phyloP scores from a whole-genome alignment of 2,113 vertebrate species.

The Heteronetta atricapilla region DNA sequence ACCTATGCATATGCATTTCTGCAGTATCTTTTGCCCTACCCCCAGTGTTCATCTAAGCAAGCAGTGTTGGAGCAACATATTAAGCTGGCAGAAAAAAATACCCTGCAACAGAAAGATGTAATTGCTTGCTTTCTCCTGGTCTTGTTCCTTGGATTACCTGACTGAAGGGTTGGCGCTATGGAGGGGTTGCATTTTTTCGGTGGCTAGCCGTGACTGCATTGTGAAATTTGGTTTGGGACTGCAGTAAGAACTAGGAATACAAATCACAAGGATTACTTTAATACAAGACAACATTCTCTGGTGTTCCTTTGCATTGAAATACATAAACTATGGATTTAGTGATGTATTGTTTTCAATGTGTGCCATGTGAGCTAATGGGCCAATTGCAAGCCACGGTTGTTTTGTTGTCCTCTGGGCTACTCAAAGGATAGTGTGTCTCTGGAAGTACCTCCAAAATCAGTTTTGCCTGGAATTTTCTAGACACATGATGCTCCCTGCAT shows the following conservation, averaged over 20 bases:
- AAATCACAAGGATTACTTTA: background rate
- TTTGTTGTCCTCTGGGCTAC: background rate
- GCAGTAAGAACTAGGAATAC: background rate
- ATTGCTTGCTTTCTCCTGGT: background rate
- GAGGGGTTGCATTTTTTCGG: background rate
- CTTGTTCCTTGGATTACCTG: background rate
- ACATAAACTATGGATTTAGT: background rate
- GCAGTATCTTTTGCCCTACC: background rate
- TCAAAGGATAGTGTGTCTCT: background rate
- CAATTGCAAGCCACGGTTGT: background rate
- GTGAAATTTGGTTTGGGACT: conserved; percentile 6
- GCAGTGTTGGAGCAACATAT: background rate
- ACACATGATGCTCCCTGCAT: background rate
- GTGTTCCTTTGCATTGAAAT: background rate
- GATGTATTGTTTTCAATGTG: background rate
- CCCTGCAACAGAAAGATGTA: background rate
- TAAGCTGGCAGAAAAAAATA: background rate
- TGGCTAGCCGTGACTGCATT: background rate
- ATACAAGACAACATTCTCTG: background rate
- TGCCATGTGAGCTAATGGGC: no score
- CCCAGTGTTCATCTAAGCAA: background rate
- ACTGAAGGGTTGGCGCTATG: background rate
- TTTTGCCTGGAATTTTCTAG: background rate
- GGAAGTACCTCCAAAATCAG: background rate
- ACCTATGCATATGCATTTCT: background rate